Conservation (phyloP, 2,888 invertebrate species). For the Temnothorax rugatulus region DNA sequence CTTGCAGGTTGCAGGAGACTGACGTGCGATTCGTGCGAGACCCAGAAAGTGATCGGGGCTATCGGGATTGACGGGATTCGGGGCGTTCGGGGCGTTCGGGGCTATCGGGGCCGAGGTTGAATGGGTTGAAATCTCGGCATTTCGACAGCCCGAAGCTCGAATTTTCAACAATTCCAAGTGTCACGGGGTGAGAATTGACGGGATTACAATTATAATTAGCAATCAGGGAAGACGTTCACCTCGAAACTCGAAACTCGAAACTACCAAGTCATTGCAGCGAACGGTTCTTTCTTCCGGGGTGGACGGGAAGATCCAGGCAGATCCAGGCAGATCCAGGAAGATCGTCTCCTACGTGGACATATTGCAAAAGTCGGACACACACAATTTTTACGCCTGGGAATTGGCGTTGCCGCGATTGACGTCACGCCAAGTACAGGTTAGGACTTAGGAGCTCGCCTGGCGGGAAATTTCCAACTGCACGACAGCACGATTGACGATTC, state of each 20-base stretch:
- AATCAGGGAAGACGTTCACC: neutral
- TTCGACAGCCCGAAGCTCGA: neutral
- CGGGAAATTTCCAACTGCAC: neutral
- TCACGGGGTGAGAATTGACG: no score
- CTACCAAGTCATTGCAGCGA: neutral
- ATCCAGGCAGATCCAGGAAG: neutral
- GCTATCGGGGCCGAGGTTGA: no score
- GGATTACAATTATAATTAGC: no score
- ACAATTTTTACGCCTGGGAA: slow-evolving; percentile 11
- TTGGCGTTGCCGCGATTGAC: slow-evolving; percentile 22
- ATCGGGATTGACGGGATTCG: no score
- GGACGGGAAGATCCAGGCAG: neutral
- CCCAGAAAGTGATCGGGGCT: no score
- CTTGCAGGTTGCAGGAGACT: no score
- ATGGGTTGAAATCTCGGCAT: neutral
- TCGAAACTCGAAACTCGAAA: neutral
- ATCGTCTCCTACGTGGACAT: slow-evolving; percentile 41
- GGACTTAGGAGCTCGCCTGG: no score
- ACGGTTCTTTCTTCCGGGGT: neutral
- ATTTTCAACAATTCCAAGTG: no score
- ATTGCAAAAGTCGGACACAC: slow-evolving; percentile 38
- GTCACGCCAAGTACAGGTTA: slow-evolving; percentile 16
- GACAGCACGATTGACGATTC: no score
- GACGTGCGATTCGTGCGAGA: no score
- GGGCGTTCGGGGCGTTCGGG: no score